These are phyloP conservation scores for Salminus brasiliensis DNA, from an alignment of 2,113 vertebrate genomes.

Conservation along the genomic window DNA sequence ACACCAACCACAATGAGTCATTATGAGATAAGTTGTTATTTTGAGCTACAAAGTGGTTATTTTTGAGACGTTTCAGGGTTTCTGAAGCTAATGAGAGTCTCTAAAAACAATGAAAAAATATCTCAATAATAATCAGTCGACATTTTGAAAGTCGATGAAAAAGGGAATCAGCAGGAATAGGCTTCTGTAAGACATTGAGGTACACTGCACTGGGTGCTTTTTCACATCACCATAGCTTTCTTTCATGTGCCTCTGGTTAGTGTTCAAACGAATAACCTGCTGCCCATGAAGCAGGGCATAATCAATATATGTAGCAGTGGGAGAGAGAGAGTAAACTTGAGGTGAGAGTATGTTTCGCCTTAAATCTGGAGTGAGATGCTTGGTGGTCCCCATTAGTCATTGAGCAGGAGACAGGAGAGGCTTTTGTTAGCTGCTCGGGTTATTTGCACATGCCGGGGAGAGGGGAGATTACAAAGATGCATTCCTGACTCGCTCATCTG, in stretches of 20 bases:
- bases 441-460: background rate
- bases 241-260: background rate
- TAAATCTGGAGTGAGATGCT: background rate
- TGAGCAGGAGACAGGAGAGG: background rate
- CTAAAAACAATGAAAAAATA: no score
- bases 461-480: background rate
- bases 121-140: no score
- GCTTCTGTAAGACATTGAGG: background rate
- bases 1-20: no score
- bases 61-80: no score
- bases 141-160: no score
- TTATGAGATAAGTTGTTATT: no score
- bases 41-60: no score
- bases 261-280: background rate
- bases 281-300: background rate
- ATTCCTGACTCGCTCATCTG: background rate
- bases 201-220: background rate
- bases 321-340: background rate
- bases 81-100: no score
- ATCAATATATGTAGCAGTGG: background rate
- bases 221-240: background rate
- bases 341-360: background rate
- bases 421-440: background rate
- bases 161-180: no score
- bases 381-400: slow-evolving; percentile 2